Evolutionary conservation across 2,113 vertebrate genomes (phyloP).

Genomic region (Campylorhamphus procurvoides): DNA sequence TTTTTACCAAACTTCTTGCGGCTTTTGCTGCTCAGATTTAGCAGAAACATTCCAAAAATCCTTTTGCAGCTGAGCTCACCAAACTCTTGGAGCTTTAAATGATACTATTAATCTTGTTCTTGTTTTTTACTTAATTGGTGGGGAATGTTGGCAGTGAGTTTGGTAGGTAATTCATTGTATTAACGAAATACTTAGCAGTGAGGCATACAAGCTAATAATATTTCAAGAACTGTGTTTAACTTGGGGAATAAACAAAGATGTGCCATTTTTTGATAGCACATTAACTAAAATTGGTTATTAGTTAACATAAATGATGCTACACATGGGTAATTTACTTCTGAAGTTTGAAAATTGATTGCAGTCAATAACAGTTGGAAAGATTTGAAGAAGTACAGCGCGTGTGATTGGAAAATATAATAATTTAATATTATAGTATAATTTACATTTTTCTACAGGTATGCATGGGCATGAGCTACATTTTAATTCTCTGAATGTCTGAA

Average conservation of each 20-base stretch:
- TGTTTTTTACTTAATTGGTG: slow-evolving; percentile 7
- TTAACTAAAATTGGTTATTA: slow-evolving; percentile 31
- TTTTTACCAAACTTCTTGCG: background rate
- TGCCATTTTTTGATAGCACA: background rate
- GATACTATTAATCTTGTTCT: background rate
- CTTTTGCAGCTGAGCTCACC: background rate
- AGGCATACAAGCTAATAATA: background rate
- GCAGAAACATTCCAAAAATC: background rate
- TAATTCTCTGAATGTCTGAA: background rate
- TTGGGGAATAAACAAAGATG: background rate
- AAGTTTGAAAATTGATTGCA: slow-evolving; percentile 27
- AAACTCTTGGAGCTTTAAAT: background rate
- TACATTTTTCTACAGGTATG: background rate
- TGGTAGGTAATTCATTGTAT: background rate
- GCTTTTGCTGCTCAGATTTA: background rate
- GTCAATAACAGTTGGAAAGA: slow-evolving; percentile 11
- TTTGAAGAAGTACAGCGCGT: background rate
- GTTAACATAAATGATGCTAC: slow-evolving; percentile 27
- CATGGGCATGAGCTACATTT: background rate
- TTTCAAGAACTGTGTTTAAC: background rate
- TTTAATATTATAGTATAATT: background rate
- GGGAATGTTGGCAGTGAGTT: background rate
- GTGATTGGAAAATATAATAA: background rate
- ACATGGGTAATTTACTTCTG: slow-evolving; percentile 1
- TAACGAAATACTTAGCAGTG: background rate